Percentiles rank a stretch among this genome's conserved stretches.
Conservation (phyloP, 2,888 invertebrate genomes). For the Unio pictorum region DNA sequence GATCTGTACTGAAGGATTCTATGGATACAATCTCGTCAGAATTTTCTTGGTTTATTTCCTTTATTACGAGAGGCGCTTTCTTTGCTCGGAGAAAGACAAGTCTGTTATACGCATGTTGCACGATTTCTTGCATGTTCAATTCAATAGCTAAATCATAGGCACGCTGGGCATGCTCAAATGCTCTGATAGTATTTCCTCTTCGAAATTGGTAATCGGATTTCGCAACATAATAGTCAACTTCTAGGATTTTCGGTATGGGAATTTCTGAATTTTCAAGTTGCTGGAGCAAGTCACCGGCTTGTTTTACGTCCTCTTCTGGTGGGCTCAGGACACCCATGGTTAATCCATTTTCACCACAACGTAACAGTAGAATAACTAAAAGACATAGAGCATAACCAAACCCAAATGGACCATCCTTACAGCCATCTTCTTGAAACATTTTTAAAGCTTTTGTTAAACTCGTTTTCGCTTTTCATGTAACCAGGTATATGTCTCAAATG, state of each 20-base stretch:
- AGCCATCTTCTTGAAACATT: constrained; percentile 37
- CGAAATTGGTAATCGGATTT: constrained; percentile 40
- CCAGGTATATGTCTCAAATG: constrained; percentile 18
- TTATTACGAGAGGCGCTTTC: background rate
- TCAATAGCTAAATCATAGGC: constrained; percentile 26
- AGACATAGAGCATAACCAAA: constrained; percentile 37
- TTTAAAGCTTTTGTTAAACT: constrained; percentile 34
- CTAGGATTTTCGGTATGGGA: constrained; percentile 31
- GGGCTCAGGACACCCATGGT: constrained; percentile 29
- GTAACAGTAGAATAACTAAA: constrained; percentile 26
- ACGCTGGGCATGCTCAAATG: constrained; percentile 28
- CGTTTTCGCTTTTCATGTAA: constrained; percentile 23
- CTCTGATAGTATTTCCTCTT: constrained; percentile 16
- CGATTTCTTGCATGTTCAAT: constrained; percentile 32
- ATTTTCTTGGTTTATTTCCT: constrained; percentile 16
- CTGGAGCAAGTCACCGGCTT: constrained; percentile 23
- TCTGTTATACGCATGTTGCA: constrained; percentile 33
- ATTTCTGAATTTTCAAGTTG: constrained; percentile 36
- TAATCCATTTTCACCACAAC: constrained; percentile 37
- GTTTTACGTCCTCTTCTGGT: constrained; percentile 17
- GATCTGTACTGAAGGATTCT: too few species aligned
- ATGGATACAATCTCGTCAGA: constrained; percentile 1
- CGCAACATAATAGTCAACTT: constrained; percentile 34
- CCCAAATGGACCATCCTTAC: constrained; percentile 45
- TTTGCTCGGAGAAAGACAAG: constrained; percentile 14